Evolutionary conservation across 2,113 vertebrate species (phyloP), one percentile per base, ranked within the genome.

Genomic region (Corythoichthys intestinalis): DNA sequence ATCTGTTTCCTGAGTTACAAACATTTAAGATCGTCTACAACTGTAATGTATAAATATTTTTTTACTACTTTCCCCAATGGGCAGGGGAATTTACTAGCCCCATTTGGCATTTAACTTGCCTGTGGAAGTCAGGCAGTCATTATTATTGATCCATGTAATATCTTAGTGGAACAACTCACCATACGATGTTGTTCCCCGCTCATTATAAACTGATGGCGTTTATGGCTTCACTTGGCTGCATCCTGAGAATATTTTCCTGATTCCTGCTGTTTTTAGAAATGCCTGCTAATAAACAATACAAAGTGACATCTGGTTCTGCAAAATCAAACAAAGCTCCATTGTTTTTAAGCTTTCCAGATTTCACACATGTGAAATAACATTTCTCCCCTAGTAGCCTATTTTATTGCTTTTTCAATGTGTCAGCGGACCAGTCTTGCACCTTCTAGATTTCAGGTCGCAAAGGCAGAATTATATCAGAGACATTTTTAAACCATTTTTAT

Each of bases 401-500:
- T 62, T 48, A 28, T 13, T 3, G 7, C 38, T 41, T 44, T 7
- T 48, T 63, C 39, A 4, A 57, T 57, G 11, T 37, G 15, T 67
- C 66, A 41, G 13, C 17, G 15, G 38, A 14, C 58, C 52, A 60
- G 66, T 58, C 15, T 54, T 20, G 38, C 17, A 39, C 61, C 6
- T 65, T 46, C 1, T 70, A 5, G 50, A 72, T 76, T 38, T 70
- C 46, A 67, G 60, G 54, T 54, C 13, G 35, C 15, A 52, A 63
- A 71, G 60, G 60, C 44, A 47, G 37, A 61, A 65, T 53, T 68
- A 9, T 67, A 57, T 77, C 13, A 34, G 52, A 62, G 74, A 64
- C 46, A 59, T 64, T 68, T 74, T 76, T 56, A 64, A 76, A 76
- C 79, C 60, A 63, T 63, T 91, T 86, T 90, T 92, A 88, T 93